phyloP scores from a whole-genome alignment of 2,113 vertebrate species.

The Nanorana parkeri region DNA sequence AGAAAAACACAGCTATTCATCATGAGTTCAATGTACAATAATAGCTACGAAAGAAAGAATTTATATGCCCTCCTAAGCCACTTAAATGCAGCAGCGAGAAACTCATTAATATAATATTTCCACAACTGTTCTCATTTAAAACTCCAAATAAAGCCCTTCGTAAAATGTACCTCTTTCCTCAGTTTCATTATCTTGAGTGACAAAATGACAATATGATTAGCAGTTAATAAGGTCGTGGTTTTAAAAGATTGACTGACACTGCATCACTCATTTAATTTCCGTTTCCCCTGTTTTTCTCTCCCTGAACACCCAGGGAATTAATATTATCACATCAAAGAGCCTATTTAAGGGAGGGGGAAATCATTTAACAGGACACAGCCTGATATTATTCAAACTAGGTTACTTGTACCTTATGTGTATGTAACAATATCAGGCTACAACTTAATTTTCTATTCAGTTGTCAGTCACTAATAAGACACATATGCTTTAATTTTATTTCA shows the following conservation, averaged over 20 bases:
- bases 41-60: background rate
- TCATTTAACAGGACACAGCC: slow-evolving; percentile 96
- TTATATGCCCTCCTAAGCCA: slow-evolving; percentile 54
- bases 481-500: slow-evolving; percentile 81
- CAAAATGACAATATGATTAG: slow-evolving; percentile 92
- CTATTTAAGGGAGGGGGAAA: slow-evolving; percentile 88
- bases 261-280: slow-evolving; percentile 95
- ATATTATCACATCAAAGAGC: slow-evolving; percentile 96
- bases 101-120: slow-evolving; percentile 74
- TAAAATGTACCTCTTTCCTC: slow-evolving; percentile 76
- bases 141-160: slow-evolving; percentile 77
- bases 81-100: slow-evolving; percentile 67
- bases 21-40: background rate
- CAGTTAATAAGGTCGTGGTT: slow-evolving; percentile 89
- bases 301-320: slow-evolving; percentile 87
- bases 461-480: slow-evolving; percentile 86
- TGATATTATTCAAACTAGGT: slow-evolving; percentile 95
- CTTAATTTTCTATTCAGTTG: slow-evolving; percentile 96
- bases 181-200: slow-evolving; percentile 83
- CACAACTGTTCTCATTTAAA: slow-evolving; percentile 82
- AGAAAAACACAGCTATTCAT: background rate
- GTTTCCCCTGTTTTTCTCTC: slow-evolving; percentile 81
- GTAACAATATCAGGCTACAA: slow-evolving; percentile 86
- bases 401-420: slow-evolving; percentile 89
- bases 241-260: slow-evolving; percentile 90